Percentiles rank a stretch among this genome's conserved stretches.
Conservation (phyloP, 2,797 vertebrate species). For the Amblyraja radiata region DNA sequence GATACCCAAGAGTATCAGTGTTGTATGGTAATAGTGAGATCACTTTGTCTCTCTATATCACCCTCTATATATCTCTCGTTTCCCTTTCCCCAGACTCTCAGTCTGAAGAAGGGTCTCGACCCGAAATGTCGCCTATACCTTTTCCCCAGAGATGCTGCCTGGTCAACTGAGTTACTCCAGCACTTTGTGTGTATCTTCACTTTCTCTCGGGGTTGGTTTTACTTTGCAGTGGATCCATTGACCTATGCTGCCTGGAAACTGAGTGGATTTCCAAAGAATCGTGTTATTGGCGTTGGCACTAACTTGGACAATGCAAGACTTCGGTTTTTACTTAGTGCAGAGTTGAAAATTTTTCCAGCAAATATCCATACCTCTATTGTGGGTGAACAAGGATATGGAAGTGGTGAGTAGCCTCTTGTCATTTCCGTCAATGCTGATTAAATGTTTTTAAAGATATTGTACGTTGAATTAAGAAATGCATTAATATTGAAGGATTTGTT, state of each 20-base stretch:
- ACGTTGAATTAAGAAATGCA: background rate
- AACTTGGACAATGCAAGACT: conserved; percentile 43
- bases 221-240: conserved; percentile 41
- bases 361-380: conserved; percentile 42
- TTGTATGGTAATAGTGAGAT: too few relatives aligned
- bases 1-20: too few relatives aligned
- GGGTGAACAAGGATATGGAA: conserved; percentile 43
- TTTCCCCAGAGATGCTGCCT: too few relatives aligned
- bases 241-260: conserved; percentile 45
- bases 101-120: too few relatives aligned
- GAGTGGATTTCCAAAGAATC: conserved; percentile 42
- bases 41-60: too few relatives aligned
- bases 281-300: conserved; percentile 43
- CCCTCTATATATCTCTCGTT: too few relatives aligned
- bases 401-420: conserved; percentile 35
- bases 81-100: too few relatives aligned
- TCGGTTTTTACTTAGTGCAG: conserved; percentile 42
- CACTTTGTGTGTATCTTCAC: too few relatives aligned
- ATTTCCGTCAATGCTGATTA: background rate
- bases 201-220: background rate
- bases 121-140: too few relatives aligned
- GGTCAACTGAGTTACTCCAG: too few relatives aligned
- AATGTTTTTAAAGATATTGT: background rate
- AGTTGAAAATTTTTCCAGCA: conserved; percentile 39
- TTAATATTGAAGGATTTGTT: background rate